Conservation (phyloP, 2,113 vertebrate species). For the Aptenodytes patagonicus region DNA sequence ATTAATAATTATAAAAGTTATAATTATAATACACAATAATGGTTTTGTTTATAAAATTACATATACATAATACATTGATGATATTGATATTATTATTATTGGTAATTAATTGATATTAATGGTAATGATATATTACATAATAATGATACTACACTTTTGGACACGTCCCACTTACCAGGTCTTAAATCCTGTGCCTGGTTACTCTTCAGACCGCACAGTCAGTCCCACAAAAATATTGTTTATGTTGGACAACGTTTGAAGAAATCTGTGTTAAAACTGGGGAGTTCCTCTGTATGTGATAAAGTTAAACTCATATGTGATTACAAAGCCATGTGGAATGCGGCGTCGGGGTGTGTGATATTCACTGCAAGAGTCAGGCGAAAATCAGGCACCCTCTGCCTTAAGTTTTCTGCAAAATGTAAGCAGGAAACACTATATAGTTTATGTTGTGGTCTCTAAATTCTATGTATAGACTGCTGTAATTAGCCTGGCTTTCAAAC, state of each 20-base stretch:
- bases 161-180: background rate
- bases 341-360: background rate
- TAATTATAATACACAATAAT: background rate
- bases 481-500: background rate
- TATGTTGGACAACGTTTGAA: background rate
- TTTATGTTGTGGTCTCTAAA: background rate
- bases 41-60: background rate
- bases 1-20: background rate
- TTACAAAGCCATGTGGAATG: background rate
- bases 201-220: background rate
- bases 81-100: too few relatives aligned
- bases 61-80: background rate
- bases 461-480: background rate
- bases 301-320: background rate
- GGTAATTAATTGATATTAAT: too few relatives aligned
- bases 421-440: background rate
- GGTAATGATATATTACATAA: background rate
- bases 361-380: background rate
- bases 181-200: background rate
- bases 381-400: background rate
- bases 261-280: background rate
- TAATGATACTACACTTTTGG: background rate
- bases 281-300: background rate
- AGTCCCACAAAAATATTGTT: background rate
- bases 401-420: background rate